Base-by-base conservation (phyloP, 2,888 invertebrate genomes). In the Latrodectus elegans region DNA sequence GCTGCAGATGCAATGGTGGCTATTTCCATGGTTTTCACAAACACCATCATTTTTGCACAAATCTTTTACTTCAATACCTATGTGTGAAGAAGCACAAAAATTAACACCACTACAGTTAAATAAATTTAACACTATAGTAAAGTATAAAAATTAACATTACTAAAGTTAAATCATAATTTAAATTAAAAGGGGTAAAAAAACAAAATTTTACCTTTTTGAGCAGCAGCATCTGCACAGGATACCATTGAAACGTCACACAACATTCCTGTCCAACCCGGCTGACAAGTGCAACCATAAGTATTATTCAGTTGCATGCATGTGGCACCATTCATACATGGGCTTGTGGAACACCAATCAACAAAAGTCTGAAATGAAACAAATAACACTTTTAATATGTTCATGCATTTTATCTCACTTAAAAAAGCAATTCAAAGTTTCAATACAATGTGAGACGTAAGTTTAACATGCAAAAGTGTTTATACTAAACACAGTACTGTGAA, bases 1-100 rank as follows among this genome's bases (percentile, higher is more conserved):
- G 77, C 98, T 98, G 93, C 99, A 99, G 91, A 98, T 97, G 93
- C 99, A 99, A 15, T 96, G 96, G 93, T 95, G 98, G 9, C 97
- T 96, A 12, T 98, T 98, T 70, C 95, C 94, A 6, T 95, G 95
- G 93, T 99, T 99, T 77, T 96, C 96, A 92, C 99, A 99, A 0
- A 97, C 98, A 17, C 96, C 98, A 80, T 97, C 97, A 92, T 98
- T 97, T 92, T 97, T 96, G 91, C 98, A 98, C 14, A 97, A 95
- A 82, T 95, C 94, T 89, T 95, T 95, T 83, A 95, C 93, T 38
- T 94, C 94, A 0, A 97, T 95, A 75, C 95, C 95, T 95, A 92
- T 1, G 26, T 26, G n/a, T 1, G 55, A 67, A 22, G 22, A 65
- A 12, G 17, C 14, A 65, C 15, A 15, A 38, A 14, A 67, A 64